Evolutionary conservation across 2,113 vertebrate species (phyloP).

Genomic region (Plecturocebus donacophilus): DNA sequence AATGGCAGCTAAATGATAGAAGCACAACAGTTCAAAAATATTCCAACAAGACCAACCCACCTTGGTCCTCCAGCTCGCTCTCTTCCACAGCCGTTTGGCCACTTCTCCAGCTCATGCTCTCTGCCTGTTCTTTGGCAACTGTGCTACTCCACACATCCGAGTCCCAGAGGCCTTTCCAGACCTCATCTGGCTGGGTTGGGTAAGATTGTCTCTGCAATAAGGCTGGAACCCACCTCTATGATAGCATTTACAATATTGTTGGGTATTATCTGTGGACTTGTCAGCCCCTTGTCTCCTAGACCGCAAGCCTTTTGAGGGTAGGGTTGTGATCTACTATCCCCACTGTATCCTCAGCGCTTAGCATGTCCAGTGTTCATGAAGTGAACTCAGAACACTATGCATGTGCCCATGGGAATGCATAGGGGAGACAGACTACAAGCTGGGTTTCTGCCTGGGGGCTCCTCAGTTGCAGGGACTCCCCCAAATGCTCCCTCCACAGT

Average conservation of each 20-base stretch:
- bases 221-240: neutral
- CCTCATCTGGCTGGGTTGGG: neutral
- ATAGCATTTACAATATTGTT: too few species aligned
- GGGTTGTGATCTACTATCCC: neutral
- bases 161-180: neutral
- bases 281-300: neutral
- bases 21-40: neutral
- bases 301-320: neutral
- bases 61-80: neutral
- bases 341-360: neutral
- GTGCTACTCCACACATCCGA: neutral
- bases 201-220: neutral
- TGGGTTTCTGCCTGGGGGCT: neutral
- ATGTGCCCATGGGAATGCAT: fast-evolving
- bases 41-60: neutral
- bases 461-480: too few species aligned
- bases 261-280: fast-evolving
- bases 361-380: neutral
- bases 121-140: neutral
- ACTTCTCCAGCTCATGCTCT: neutral
- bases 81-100: neutral
- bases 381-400: neutral
- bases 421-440: neutral
- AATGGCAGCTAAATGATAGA: neutral
- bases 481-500: neutral